Base-by-base conservation (phyloP, 2,888 invertebrate genomes). In the Callyntrura sp. region DNA sequence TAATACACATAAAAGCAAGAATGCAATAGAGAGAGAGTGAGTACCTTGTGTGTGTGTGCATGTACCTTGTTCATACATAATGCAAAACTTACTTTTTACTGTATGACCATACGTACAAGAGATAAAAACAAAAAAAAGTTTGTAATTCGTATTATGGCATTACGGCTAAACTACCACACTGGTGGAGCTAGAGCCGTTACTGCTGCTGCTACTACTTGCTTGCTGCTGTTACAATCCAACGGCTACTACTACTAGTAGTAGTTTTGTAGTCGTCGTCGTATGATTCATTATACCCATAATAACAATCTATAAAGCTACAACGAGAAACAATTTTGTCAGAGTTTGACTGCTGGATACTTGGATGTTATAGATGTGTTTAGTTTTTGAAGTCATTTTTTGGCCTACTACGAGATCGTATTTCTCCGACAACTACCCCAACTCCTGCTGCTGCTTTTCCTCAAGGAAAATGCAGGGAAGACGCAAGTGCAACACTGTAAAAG, bases 401-500 rank as follows among this genome's bases (percentile, higher is more conserved):
- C 73, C 73, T 76, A 45, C 48, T 76, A 62, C 17, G 48, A 51
- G 11, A 25, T 25, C n/a, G 6, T 35, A 35, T 35, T 35, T 35
- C 35, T 35, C 6, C 6, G 35, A 35, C 35, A 35, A 35, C 35
- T 35, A 35, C 35, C 35, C 35, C 35, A 35, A 35, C 35, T 35
- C 3, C 35, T 35, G 35, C 35, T 6, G 35, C 35, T 35, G 35
- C 35, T 35, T n/a, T 28, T 8, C 2, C 14, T 8, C 6, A 5
- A 43, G 35, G 60, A 60, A 81, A 60, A 57, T 60, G 79, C 60
- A 81, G 79, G 25, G 12, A 83, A 83, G 83, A 84, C 84, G 73
- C 84, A 84, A 84, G 84, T 84, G 84, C 84, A 84, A 55, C 65
- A 17, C 60, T 28, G 48, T 51, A 48, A 48, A 51, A 76, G n/a